Evolutionary conservation across 53 echinoderm and acorn worm species (phyloP), one percentile per base, ranked within the genome.

Genomic region (Pentamera pediparva): DNA sequence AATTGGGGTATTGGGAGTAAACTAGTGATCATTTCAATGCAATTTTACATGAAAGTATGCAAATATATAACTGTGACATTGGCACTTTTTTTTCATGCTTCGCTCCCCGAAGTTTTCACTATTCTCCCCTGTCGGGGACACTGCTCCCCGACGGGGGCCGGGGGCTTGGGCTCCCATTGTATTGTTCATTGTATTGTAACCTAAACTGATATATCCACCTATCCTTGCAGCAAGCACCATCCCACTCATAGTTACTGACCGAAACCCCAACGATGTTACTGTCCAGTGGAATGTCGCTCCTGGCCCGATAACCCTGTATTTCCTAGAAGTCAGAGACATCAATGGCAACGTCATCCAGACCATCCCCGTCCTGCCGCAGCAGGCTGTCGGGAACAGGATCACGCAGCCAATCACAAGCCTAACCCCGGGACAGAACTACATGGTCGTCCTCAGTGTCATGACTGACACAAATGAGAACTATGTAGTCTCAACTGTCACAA

Each of bases 381-480:
- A 75, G 24, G 82, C 82, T 15, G 41, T 43, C 19, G 76, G 76
- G 35, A 59, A 71, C 35, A 39, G 41, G 24, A 56, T 82, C 36
- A 82, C 34, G 17, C 34, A 64, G 25, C 64, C 64, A 25, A 49
- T 82, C 54, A 55, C 39, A 6, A 82, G 67, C 56, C 69, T 82
- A 13, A 32, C 54, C 18, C 82, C 82, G 8, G 58, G 56, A 35
- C 32, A 55, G 17, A 43, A 65, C 10, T 82, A 82, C 43, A 65
- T 75, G 53, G 50, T 76, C 0, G 60, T 75, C 17, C 32, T 76
- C 9, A 37, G 62, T 31, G 82, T 75, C 7, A n/a, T 45, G 13
- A 82, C 67, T 1, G 67, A 67, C 27, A 67, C 67, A 4, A 41
- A 40, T 15, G 43, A 67, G 17, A 17, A 41, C 15, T 67, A 25